Evolutionary conservation across 1,140 invertebrate species (phyloP).

Genomic region (Euglossa dilemma): DNA sequence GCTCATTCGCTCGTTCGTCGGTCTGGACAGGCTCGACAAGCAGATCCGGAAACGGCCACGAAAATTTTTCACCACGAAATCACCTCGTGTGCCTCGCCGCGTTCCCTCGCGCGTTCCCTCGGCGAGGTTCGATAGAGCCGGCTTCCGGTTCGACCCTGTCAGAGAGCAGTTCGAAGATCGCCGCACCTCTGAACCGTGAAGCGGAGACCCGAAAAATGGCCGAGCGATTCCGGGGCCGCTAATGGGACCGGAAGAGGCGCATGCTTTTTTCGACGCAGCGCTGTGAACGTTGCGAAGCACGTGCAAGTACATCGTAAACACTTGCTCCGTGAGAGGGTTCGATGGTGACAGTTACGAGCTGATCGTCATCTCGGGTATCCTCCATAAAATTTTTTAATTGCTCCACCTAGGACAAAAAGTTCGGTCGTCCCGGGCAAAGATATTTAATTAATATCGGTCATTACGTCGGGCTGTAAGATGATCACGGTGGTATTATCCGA

Average conservation of each 20-base stretch:
- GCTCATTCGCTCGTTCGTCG: conserved; percentile 47
- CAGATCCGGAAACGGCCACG: conserved; percentile 76
- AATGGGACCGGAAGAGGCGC: conserved; percentile 63
- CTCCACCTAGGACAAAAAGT: no score
- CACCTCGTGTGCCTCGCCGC: conserved; percentile 36
- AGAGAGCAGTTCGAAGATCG: conserved; percentile 54
- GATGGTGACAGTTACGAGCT: not conserved
- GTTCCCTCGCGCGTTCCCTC: conserved; percentile 23
- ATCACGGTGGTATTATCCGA: no score
- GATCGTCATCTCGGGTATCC: not conserved
- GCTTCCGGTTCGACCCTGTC: conserved; percentile 69
- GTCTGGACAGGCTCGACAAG: conserved; percentile 60
- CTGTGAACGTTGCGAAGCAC: conserved; percentile 7
- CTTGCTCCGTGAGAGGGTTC: conserved; percentile 2
- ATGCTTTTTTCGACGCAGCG: conserved; percentile 31
- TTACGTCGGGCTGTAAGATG: no score
- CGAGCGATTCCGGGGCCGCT: conserved; percentile 29
- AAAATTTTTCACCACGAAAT: conserved; percentile 75
- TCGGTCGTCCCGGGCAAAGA: no score
- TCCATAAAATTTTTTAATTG: not conserved
- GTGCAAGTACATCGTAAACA: conserved; percentile 20
- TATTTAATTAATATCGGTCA: no score
- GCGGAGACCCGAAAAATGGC: conserved; percentile 54
- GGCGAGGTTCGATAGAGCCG: conserved; percentile 37
- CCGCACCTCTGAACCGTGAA: conserved; percentile 67